These are phyloP conservation scores for Aethes cnicana DNA, from an alignment of 2,888 invertebrate genomes.

Conservation along the genomic window DNA sequence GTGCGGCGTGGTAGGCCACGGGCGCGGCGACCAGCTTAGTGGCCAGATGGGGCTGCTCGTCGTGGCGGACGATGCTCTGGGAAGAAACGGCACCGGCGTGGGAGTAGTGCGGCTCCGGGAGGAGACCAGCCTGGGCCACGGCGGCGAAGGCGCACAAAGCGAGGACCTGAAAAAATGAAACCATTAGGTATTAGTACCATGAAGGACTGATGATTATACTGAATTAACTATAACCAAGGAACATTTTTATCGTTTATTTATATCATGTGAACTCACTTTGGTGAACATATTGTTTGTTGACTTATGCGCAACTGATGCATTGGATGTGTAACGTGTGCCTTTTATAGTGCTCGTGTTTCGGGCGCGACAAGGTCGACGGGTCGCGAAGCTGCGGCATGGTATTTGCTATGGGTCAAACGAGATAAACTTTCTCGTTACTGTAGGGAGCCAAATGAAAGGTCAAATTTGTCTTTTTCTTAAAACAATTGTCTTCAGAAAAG, in stretches of 20 bases:
- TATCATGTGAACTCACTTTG: conserved; percentile 57
- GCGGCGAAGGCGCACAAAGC: conserved; percentile 65
- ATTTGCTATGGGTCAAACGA: conserved; percentile 25
- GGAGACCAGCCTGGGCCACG: conserved; percentile 63
- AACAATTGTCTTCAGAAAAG: too few species aligned
- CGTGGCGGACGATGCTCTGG: conserved; percentile 65
- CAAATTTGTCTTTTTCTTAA: conserved; percentile 1
- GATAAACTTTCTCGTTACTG: conserved; percentile 13
- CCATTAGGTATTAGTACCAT: conserved; percentile 14
- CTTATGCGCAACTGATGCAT: conserved; percentile 58
- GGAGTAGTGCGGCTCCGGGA: conserved; percentile 53
- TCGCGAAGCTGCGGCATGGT: conserved; percentile 47
- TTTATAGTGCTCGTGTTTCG: conserved; percentile 63
- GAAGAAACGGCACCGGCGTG: conserved; percentile 47
- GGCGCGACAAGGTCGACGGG: conserved; percentile 68
- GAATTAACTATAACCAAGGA: too few species aligned
- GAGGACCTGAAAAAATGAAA: conserved; percentile 51
- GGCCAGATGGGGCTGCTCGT: conserved; percentile 45
- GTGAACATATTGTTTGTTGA: conserved; percentile 62
- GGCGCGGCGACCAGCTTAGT: conserved; percentile 41
- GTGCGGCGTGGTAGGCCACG: conserved; percentile 41
- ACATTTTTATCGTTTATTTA: background rate
- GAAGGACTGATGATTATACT: too few species aligned
- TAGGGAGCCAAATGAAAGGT: background rate
- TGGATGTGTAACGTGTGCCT: conserved; percentile 46